Percentiles rank a stretch among this genome's conserved stretches.
These are phyloP conservation scores for Temnopleurus reevesii DNA, from an alignment of 53 echinoderm and acorn worm species.

Conservation along the genomic window DNA sequence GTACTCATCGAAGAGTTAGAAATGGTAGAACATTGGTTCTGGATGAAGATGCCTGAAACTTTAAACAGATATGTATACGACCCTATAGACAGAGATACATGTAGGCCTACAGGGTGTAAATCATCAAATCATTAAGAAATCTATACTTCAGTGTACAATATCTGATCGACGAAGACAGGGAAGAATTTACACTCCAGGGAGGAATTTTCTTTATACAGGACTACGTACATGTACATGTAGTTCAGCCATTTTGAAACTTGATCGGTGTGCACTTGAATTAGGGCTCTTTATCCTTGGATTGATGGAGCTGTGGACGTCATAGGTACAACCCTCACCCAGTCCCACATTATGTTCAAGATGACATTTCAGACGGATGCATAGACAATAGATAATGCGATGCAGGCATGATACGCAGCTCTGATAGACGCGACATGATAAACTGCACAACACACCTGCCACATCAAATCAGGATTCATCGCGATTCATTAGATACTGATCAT, in stretches of 20 bases:
- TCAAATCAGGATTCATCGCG: background rate
- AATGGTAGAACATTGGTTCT: too few species aligned
- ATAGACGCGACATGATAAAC: conserved; percentile 11
- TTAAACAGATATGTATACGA: too few species aligned
- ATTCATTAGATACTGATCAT: background rate
- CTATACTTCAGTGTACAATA: too few species aligned
- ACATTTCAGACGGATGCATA: conserved; percentile 33
- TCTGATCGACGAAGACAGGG: too few species aligned
- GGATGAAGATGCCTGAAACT: too few species aligned
- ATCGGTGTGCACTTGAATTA: background rate
- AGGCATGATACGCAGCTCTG: background rate
- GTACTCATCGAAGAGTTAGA: too few species aligned
- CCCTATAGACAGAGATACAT: too few species aligned
- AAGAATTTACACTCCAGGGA: too few species aligned
- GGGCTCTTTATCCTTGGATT: conserved; percentile 10
- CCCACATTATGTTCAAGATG: conserved; percentile 24
- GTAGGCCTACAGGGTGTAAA: too few species aligned
- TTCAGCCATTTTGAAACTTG: conserved; percentile 5
- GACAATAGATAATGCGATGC: conserved; percentile 4
- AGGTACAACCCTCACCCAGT: background rate
- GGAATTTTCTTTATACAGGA: too few species aligned
- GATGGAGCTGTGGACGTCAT: conserved; percentile 27
- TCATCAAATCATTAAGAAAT: too few species aligned
- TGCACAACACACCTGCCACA: conserved; percentile 39
- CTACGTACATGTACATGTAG: background rate